phyloP scores from a whole-genome alignment of 2,888 invertebrate species.

The Spodoptera picta region DNA sequence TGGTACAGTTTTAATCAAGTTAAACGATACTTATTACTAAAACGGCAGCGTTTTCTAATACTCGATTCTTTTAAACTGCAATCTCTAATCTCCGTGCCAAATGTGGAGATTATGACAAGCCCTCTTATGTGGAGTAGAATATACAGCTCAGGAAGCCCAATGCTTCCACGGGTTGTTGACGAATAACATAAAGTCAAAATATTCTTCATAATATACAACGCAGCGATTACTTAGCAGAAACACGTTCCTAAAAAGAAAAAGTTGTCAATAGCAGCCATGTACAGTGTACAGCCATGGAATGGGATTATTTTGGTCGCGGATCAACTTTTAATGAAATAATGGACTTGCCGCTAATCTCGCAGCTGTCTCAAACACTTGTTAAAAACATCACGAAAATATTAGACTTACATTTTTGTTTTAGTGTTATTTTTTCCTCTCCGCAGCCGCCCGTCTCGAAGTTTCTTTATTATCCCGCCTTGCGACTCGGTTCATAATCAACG shows the following conservation, averaged over 20 bases:
- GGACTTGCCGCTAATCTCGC: conserved; percentile 62
- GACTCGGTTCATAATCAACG: conserved; percentile 33
- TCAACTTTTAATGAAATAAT: conserved; percentile 72
- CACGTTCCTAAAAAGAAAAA: conserved; percentile 8
- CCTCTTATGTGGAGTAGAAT: no score
- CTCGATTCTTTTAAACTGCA: no score
- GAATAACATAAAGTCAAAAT: no score
- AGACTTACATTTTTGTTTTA: conserved; percentile 24
- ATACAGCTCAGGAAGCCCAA: no score
- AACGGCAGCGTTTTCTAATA: no score
- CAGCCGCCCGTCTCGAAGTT: conserved; percentile 34
- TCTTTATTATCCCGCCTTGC: conserved; percentile 30
- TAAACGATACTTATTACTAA: no score
- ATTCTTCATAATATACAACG: no score
- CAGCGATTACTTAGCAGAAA: no score
- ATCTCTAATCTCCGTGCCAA: no score
- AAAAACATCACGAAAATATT: conserved; percentile 53
- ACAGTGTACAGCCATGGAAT: conserved; percentile 39
- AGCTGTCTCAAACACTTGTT: conserved; percentile 65
- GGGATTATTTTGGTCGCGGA: conserved; percentile 51
- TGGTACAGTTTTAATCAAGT: no score
- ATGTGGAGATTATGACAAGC: no score
- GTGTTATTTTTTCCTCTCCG: conserved; percentile 24
- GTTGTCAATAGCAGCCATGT: conserved; percentile 53
- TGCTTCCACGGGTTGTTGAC: no score